These are phyloP conservation scores for Merluccius polli DNA, from an alignment of 2,797 vertebrate species.

Conservation along the genomic window DNA sequence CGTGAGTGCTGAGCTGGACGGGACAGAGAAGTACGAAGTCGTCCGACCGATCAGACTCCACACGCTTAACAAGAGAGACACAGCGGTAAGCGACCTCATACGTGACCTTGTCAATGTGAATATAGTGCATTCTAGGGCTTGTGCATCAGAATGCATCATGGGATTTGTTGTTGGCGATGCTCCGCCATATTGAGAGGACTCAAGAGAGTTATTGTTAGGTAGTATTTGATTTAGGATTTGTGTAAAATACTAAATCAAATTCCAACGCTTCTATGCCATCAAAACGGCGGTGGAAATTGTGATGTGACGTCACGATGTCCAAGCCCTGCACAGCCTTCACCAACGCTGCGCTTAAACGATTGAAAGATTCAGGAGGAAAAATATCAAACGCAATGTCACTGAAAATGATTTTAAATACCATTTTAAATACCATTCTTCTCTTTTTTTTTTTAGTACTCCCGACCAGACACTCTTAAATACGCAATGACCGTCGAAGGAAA, in stretches of 20 bases:
- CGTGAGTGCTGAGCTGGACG: constrained; percentile 35
- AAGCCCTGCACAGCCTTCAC: fast-evolving
- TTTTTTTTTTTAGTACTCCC: constrained; percentile 29
- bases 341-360: no score
- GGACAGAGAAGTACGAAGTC: constrained; percentile 61
- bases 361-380: background rate
- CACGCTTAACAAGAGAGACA: constrained; percentile 62
- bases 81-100: constrained; percentile 47
- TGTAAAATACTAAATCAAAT: no score
- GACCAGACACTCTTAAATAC: constrained; percentile 63
- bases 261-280: no score
- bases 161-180: no score
- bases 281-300: no score
- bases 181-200: no score
- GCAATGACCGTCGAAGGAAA: constrained; percentile 63
- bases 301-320: no score
- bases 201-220: no score
- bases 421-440: background rate
- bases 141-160: no score
- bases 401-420: no score
- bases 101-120: background rate
- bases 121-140: background rate
- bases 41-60: constrained; percentile 71
- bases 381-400: background rate
- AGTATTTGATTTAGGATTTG: no score